Base-by-base conservation (phyloP, 2,797 vertebrate genomes). In the Oryzias dopingdopingensis region DNA sequence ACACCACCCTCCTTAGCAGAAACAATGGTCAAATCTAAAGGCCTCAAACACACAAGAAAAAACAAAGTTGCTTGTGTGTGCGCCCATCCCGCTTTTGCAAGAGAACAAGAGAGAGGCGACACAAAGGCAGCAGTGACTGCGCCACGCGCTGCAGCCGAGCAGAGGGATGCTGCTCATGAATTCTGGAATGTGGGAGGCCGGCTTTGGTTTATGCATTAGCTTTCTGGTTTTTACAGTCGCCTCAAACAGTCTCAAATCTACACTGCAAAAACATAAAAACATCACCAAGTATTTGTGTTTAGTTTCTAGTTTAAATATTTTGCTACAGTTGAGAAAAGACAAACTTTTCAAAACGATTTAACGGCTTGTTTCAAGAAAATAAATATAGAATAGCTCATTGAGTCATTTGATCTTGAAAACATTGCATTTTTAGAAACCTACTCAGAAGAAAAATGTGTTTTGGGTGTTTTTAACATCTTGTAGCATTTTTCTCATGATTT, bases 1-100 rank as follows among this genome's bases (percentile, higher is more conserved):
- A 43, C 51, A 44, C 52, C 40, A 52, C 42, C 59, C 56, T 68
- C 60, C 58, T 58, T 60, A 47, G 48, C 32, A 57, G 57, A 82
- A 87, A 91, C 89, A 90, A 90, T 88, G 87, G 81, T 63, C 70
- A 76, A 79, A 82, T 81, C 85, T 77, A 88, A 76, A 67, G 70
- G 70, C 74, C 85, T 79, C 76, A 66, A 85, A 74, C 74, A 77
- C 75, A 75, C 51, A 67, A 75, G 63, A 62, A 72, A 14, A 76
- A 74, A 91, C 89, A 91, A 89, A 90, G 87, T 74, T 62, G 57
- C 77, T 81, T 87, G 82, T 91, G 79, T 84, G 14, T 45, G 57
- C 62, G 32, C 67, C 50, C 69, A 63, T 79, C 14, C 42, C 59
- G 70, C 65, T 75, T 71, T 37, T 37, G 67, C 62, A 80, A 62